Evolutionary conservation across 2,113 vertebrate genomes (phyloP).

Genomic region (Cyanoramphus novaezelandiae): DNA sequence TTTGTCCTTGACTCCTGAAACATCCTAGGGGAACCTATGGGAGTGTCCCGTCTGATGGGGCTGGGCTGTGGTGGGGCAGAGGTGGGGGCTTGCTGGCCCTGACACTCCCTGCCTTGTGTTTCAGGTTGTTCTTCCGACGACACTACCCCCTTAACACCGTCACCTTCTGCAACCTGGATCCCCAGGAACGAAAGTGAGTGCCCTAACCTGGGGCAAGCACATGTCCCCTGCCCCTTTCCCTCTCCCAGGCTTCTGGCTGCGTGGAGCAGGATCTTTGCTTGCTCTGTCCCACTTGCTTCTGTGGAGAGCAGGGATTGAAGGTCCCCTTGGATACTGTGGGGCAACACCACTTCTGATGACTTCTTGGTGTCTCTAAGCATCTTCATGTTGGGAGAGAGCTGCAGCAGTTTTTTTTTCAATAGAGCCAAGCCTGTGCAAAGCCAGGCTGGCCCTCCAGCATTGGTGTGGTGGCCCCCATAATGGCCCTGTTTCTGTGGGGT

Average conservation of each 20-base stretch:
- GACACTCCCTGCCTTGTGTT: not conserved
- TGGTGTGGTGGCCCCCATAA: not conserved
- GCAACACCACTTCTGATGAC: not conserved
- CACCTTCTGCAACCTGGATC: slow-evolving; percentile 94
- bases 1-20: not conserved
- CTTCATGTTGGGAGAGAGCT: not conserved
- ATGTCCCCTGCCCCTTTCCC: not conserved
- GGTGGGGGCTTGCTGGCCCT: not conserved
- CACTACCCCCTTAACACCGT: slow-evolving; percentile 93
- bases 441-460: not conserved
- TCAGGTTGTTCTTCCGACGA: slow-evolving; percentile 93
- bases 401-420: not conserved
- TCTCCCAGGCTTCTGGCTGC: not conserved
- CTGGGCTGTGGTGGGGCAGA: not conserved
- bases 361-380: not conserved
- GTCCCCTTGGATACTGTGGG: not conserved
- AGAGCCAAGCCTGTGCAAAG: not conserved
- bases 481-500: not conserved
- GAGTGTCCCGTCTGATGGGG: not conserved
- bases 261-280: not conserved
- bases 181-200: slow-evolving; percentile 97
- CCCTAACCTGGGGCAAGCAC: not conserved
- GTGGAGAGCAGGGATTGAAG: not conserved
- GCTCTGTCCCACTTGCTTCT: not conserved
- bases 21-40: not conserved